Base-by-base conservation (phyloP, 1,140 invertebrate species). In the Thaumatotibia leucotreta region DNA sequence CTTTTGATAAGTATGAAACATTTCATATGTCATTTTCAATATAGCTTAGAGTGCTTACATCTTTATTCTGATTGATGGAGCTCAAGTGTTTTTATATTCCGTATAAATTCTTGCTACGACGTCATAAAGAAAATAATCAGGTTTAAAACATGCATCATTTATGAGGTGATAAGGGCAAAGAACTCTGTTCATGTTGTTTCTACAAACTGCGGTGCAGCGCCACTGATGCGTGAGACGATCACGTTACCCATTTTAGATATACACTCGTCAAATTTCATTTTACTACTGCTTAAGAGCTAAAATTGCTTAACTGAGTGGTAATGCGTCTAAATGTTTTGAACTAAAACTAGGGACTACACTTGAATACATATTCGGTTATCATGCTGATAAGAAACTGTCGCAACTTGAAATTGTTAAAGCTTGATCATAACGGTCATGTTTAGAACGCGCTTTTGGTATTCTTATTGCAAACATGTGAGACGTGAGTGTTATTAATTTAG, bases 321-420 rank as follows among this genome's bases (percentile, higher is more conserved):
- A 49, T 22, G 63, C 2, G 33, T 35, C 11, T n/a, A n/a, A 35
- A n/a, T 4, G 17, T 20, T 45, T 17, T 35, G 33, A 64, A 64
- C 24, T 74, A 73, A 69, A 67, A 64, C 67, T 74, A 78, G 77
- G 73, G 67, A 81, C 79, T 73, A 68, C 67, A 76, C 76, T 78
- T 75, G 84, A 87, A 87, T 87, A 84, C 77, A 80, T 83, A 88
- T 88, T 82, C 72, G 73, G 74, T 75, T 83, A 80, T 88, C 83
- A 84, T 81, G 77, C 79, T 84, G 78, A 85, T 84, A 84, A 84
- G 52, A 85, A 73, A 79, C 65, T 63, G 73, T 72, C 61, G 61
- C 70, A 69, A 58, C n/a, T 14, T 31, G 32, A 33, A 20, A 62
- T 62, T 23, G 61, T 62, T 62, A 20, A 35, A 62, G 23, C 52